Evolutionary conservation across 2,888 invertebrate species (phyloP).

Genomic region (Clostera curtula): DNA sequence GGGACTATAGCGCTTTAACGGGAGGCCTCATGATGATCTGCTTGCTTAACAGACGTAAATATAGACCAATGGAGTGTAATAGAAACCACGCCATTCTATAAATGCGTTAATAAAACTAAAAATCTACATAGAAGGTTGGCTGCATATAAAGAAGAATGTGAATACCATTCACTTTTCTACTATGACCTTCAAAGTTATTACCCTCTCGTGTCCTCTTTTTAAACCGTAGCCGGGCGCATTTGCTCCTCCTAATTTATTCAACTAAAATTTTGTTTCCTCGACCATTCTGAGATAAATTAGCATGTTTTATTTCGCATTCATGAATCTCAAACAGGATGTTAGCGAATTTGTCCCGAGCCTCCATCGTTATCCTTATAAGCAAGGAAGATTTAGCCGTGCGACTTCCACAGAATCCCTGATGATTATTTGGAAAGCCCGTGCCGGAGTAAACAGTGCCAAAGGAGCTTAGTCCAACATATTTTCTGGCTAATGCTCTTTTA

Average conservation of each 20-base stretch:
- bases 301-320: slow-evolving; percentile 46
- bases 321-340: slow-evolving; percentile 45
- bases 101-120: no score
- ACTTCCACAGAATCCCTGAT: slow-evolving; percentile 26
- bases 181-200: no score
- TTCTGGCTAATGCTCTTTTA: no score
- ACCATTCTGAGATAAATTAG: slow-evolving; percentile 37
- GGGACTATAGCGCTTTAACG: no score
- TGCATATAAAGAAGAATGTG: no score
- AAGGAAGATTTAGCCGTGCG: slow-evolving; percentile 23
- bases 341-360: slow-evolving; percentile 37
- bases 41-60: no score
- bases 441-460: slow-evolving; percentile 13
- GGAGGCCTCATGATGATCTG: no score
- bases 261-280: slow-evolving; percentile 37
- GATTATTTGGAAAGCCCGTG: slow-evolving; percentile 27
- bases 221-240: slow-evolving; percentile 20
- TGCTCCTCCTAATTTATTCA: slow-evolving; percentile 36
- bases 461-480: slow-evolving; percentile 6
- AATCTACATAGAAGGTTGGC: no score
- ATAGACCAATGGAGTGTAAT: no score
- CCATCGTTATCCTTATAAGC: slow-evolving; percentile 31
- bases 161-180: no score
- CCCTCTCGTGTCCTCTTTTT: no score
- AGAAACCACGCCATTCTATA: no score